Conservation (phyloP, 2,797 vertebrate species). For the Micrastur ruficollis region DNA sequence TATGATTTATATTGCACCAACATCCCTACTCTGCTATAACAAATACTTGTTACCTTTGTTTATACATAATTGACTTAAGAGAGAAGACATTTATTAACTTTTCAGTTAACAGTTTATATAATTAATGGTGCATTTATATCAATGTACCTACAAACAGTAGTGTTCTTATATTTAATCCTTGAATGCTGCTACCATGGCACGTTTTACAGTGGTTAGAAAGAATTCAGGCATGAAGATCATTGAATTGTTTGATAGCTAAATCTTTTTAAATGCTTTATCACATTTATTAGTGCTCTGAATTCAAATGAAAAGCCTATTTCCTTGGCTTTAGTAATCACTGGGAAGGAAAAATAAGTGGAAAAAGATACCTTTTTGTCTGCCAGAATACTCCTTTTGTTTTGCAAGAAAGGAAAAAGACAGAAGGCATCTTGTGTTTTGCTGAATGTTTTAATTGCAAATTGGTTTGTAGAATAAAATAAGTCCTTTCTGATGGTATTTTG, state of each 20-base stretch:
- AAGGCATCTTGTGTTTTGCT: not conserved
- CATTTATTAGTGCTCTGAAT: not conserved
- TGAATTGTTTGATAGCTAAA: not conserved
- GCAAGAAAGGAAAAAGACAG: not conserved
- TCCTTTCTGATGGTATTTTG: not conserved
- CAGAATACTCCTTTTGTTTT: not conserved
- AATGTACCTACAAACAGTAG: not conserved
- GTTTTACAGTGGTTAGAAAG: not conserved
- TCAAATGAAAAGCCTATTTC: not conserved
- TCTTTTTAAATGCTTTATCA: not conserved
- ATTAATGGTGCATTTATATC: not conserved
- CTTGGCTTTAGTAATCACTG: not conserved
- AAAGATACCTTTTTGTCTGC: not conserved
- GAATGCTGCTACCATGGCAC: not conserved
- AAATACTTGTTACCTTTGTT: not conserved
- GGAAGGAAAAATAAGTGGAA: not conserved
- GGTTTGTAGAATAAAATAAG: not conserved
- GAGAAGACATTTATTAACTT: not conserved
- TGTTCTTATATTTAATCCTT: not conserved
- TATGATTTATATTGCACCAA: not conserved
- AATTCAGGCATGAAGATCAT: not conserved
- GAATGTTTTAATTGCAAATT: not conserved
- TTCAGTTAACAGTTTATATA: not conserved
- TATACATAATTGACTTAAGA: not conserved
- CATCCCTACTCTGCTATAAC: not conserved